Conservation (phyloP, 1,140 invertebrate species). For the Dinoponera quadriceps region DNA sequence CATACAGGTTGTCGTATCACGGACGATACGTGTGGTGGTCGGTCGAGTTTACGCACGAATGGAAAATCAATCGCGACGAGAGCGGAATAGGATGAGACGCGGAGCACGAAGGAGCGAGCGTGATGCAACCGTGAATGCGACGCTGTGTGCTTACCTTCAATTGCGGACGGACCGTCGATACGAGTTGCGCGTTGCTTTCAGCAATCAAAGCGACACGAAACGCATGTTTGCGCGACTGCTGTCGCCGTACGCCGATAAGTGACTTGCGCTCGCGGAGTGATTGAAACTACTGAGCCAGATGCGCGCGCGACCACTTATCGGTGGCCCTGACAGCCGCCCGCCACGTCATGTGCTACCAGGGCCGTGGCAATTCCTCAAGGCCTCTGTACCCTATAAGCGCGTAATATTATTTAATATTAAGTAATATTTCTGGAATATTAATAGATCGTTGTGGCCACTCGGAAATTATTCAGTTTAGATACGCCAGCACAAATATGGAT, state of each 20-base stretch:
- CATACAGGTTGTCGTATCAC: neutral
- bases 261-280: constrained; percentile 75
- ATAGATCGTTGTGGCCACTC: too few species aligned
- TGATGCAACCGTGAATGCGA: neutral
- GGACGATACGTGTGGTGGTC: constrained; percentile 19
- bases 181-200: neutral
- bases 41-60: constrained; percentile 47
- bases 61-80: constrained; percentile 42
- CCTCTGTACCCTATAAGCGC: too few species aligned
- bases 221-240: constrained; percentile 58
- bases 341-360: constrained; percentile 29
- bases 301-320: constrained; percentile 27
- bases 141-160: constrained; percentile 39
- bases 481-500: too few species aligned
- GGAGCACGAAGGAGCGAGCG: neutral
- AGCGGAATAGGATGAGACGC: neutral
- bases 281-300: constrained; percentile 61
- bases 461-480: too few species aligned
- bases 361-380: too few species aligned
- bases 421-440: too few species aligned
- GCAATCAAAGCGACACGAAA: constrained; percentile 49
- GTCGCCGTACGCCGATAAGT: constrained; percentile 43
- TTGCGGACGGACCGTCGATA: constrained; percentile 8
- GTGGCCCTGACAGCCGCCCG: constrained; percentile 17
- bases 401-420: too few species aligned